Percentiles rank a stretch among this genome's conserved stretches.
These are phyloP conservation scores for Turritopsis dohrnii DNA, from an alignment of 30 jellyfish, hydroid and myxozoan genomes.

Conservation along the genomic window DNA sequence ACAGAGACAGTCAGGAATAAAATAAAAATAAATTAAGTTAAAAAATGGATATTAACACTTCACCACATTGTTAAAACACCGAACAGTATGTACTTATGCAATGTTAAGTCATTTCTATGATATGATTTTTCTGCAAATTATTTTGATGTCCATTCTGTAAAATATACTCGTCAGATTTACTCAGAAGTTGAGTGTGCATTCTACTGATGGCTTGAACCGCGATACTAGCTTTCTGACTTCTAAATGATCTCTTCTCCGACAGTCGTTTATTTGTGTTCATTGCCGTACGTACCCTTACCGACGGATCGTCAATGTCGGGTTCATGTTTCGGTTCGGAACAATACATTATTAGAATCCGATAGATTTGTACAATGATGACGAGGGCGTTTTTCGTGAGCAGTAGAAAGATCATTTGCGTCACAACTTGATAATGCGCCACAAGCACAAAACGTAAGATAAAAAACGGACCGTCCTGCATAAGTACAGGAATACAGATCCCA, in stretches of 20 bases:
- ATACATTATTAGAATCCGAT: constrained; percentile 80
- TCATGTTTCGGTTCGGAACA: constrained; percentile 79
- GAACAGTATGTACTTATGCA: neutral
- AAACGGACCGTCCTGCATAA: constrained; percentile 99
- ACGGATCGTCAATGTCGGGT: constrained; percentile 80
- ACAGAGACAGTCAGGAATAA: neutral
- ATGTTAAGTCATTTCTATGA: neutral
- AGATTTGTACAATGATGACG: constrained; percentile 85
- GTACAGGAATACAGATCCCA: constrained; percentile 65
- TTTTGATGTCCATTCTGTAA: neutral
- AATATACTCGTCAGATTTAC: neutral
- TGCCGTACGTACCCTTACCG: constrained; percentile 84
- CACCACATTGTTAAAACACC: neutral
- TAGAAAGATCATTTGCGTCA: constrained; percentile 77
- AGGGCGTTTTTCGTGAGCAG: constrained; percentile 82
- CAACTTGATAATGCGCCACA: constrained; percentile 52
- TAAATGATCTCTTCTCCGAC: constrained; percentile 30
- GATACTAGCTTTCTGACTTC: constrained; percentile 60
- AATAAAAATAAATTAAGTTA: too few relatives aligned
- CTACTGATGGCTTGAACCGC: constrained; percentile 93
- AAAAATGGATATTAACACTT: neutral
- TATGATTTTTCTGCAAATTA: neutral
- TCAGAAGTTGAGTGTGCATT: constrained; percentile 69
- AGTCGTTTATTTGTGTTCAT: constrained; percentile 44
- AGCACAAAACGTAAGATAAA: constrained; percentile 88